Base-by-base conservation (phyloP, 2,113 vertebrate species). In the Pyxicephalus adspersus region DNA sequence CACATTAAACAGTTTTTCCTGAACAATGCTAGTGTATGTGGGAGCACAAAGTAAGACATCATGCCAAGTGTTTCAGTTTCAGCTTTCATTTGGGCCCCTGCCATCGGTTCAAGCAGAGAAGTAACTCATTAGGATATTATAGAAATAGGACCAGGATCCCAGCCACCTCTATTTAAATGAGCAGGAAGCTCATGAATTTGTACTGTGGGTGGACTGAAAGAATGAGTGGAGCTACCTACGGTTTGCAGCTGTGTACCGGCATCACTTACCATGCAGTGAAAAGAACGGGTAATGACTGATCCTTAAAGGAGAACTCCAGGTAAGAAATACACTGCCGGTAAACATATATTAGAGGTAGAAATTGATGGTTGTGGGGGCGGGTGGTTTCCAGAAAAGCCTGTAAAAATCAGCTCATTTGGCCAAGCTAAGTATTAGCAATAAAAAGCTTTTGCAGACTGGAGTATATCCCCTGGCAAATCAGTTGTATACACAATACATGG, bases 51-150 rank as follows among this genome's bases (percentile, higher is more conserved):
- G 66, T 71, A 38, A 18, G 19, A 77, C 31, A 29, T 25, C 57
- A 51, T 61, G 77, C 77, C 55, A 70, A 61, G 77, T 51, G 55
- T 45, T 80, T 54, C 23, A 17, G 77, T 60, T 80, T 80, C 31
- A 34, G 28, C 57, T 60, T 70, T 29, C 25, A 68, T 50, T 45
- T 61, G 77, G 66, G 65, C 50, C 57, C 45, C 77, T 71, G 76
- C 64, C 76, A 79, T 57, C 64, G 25, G 29, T 66, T 66, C 64
- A 55, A 16, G 31, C 66, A n/a, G 55, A 22, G 58, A 52, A 68
- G 52, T 70, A 70, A 57, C 77, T 80, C 38, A 45, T 70, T 71
- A 80, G 54, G 55, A 63, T 71, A 18, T 58, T 70, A 58, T 19
- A 80, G 31, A 61, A 58, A 71, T 55, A 29, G 34, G 77, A 25